Evolutionary conservation across 2,888 invertebrate species (phyloP), one percentile per base, ranked within the genome.

Genomic region (Petrolisthes manimaculis): DNA sequence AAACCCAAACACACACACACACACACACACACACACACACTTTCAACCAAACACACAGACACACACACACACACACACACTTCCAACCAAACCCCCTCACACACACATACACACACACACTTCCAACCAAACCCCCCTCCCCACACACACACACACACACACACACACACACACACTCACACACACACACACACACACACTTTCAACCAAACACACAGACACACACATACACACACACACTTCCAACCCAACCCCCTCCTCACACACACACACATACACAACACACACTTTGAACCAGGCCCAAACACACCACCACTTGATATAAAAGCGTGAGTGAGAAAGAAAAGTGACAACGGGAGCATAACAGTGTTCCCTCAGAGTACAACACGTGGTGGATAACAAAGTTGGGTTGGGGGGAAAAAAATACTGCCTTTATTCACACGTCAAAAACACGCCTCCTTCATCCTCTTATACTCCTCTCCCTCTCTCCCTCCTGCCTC

Each of bases 271-370:
- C 61, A 61, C 61, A 77, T 37, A 77, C 51, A 77, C 51, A 77
- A 77, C 51, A 77, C 51, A 77, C 51, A 77, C 51, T 24, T 55
- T 1, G 55, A 6, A 18, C 4, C 81, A 61, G 81, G 77, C 77
- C 77, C 37, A 51, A 81, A 75, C 86, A 82, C 82, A 61, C 79
- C 79, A 79, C 79, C n/a, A n/a, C n/a, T n/a, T n/a, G n/a, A n/a
- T n/a, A n/a, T 78, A 83, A 87, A 83, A 83, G 74, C 56, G 61
- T n/a, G 56, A 56, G 86, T 81, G 86, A 80, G 81, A 86, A 86
- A 86, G 86, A 86, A 86, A 82, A 86, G 86, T 86, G 86, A 86
- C 86, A 82, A 86, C 55, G 81, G 56, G 51, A 81, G 86, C 86
- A 81, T 86, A 86, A 86, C 81, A 86, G 81, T 82, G 77, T 81